A percentile compares a stretch with the other conserved stretches of the same genome.
These are phyloP conservation scores for Xenopus petersii DNA, from an alignment of 2,797 vertebrate species.

Conservation along the genomic window DNA sequence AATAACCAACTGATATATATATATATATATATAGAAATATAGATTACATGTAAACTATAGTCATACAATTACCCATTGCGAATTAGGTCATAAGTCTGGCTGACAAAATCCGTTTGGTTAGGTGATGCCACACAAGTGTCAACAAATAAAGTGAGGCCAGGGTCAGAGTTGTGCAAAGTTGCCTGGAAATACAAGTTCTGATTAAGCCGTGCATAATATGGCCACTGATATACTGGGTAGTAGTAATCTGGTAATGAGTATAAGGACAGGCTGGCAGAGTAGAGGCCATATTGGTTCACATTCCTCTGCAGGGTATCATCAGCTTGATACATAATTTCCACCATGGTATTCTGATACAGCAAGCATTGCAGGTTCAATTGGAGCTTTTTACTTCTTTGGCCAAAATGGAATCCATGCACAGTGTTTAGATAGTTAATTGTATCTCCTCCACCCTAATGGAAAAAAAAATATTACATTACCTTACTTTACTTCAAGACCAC, in stretches of 20 bases:
- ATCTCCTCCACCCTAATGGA: conserved; percentile 33
- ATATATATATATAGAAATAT: too few relatives aligned
- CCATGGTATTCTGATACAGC: conserved; percentile 43
- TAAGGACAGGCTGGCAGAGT: conserved; percentile 68
- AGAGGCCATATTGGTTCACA: conserved; percentile 39
- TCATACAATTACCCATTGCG: conserved; percentile 63
- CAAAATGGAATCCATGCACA: conserved; percentile 17
- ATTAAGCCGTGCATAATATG: conserved; percentile 67
- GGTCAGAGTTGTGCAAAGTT: conserved; percentile 50
- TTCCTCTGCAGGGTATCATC: conserved; percentile 8
- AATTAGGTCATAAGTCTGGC: conserved; percentile 66
- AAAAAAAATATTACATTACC: not conserved
- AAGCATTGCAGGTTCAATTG: conserved; percentile 41
- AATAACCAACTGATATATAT: too few relatives aligned
- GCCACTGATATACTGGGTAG: conserved; percentile 56
- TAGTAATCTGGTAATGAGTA: conserved; percentile 64
- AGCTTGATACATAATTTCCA: conserved; percentile 36
- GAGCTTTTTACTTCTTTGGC: conserved; percentile 28
- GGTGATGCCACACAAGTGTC: conserved; percentile 75
- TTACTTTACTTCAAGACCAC: too few relatives aligned
- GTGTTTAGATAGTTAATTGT: conserved; percentile 48
- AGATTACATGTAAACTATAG: not conserved
- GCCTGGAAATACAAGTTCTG: conserved; percentile 68
- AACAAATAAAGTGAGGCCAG: conserved; percentile 63
- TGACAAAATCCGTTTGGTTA: conserved; percentile 59